These are phyloP conservation scores for Coilia nasus DNA, from an alignment of 2,797 vertebrate genomes.

Conservation along the genomic window DNA sequence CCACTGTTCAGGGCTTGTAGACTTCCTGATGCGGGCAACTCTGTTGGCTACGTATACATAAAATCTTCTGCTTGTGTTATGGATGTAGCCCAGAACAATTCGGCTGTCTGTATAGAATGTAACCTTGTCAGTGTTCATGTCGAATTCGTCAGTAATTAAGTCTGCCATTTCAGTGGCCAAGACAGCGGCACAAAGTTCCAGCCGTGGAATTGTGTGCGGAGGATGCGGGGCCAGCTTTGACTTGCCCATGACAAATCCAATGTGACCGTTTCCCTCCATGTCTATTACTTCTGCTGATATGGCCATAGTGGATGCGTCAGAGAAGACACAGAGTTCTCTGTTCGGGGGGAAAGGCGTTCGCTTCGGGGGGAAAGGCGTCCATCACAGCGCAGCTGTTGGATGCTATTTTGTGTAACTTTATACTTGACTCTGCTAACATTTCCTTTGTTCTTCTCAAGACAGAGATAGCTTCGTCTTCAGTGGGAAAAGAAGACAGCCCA, in stretches of 20 bases:
- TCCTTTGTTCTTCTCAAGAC: not conserved
- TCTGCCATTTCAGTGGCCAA: conserved; percentile 31
- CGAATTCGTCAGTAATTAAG: conserved; percentile 29
- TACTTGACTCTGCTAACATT: conserved; percentile 5
- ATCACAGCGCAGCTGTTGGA: not conserved
- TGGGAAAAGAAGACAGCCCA: conserved; percentile 26
- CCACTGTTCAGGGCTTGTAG: conserved; percentile 37
- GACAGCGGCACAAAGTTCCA: conserved; percentile 43
- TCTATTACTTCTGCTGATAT: too few relatives aligned
- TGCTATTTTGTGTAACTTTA: not conserved
- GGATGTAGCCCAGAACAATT: conserved; percentile 33
- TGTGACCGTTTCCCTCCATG: too few relatives aligned
- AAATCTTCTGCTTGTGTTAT: conserved; percentile 33
- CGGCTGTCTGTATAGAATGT: conserved; percentile 37
- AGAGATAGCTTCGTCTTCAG: not conserved
- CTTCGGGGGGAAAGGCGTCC: not conserved
- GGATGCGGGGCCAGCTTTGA: conserved; percentile 21
- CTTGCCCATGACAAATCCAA: conserved; percentile 41
- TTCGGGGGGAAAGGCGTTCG: too few relatives aligned
- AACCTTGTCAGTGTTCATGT: not conserved
- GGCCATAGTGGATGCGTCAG: too few relatives aligned
- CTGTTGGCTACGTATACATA: conserved; percentile 36
- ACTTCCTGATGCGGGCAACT: conserved; percentile 13
- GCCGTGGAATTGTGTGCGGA: not conserved
- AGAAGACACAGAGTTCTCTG: too few relatives aligned